Evolutionary conservation across 2,113 vertebrate genomes (phyloP).

Genomic region (Hyla sarda): DNA sequence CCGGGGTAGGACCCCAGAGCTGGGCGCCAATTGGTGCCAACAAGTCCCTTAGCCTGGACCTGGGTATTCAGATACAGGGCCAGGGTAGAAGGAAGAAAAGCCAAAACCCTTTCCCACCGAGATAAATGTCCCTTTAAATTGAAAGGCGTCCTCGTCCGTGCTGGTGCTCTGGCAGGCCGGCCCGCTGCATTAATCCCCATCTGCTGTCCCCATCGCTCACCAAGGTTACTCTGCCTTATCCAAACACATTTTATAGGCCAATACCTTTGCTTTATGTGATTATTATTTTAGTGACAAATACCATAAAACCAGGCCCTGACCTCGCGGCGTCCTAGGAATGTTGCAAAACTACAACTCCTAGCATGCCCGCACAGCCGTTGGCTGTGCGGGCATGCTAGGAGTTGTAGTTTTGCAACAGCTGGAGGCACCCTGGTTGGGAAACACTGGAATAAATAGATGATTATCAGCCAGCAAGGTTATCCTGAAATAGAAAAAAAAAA

Average conservation of each 20-base stretch:
- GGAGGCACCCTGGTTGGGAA: too few species aligned
- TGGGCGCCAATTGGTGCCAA: background rate
- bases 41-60: background rate
- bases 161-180: background rate
- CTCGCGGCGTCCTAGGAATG: too few species aligned
- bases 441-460: too few species aligned
- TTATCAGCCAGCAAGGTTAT: too few species aligned
- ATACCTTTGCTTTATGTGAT: background rate
- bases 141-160: background rate
- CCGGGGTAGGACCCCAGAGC: too few species aligned
- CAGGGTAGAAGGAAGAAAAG: background rate
- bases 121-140: background rate
- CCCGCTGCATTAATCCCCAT: constrained; percentile 27
- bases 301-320: background rate
- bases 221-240: constrained; percentile 39
- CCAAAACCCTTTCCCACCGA: background rate
- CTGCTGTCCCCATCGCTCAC: constrained; percentile 33
- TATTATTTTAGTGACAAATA: background rate
- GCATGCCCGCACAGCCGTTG: too few species aligned
- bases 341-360: too few species aligned
- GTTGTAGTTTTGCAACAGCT: too few species aligned
- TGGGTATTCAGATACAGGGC: background rate
- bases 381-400: too few species aligned
- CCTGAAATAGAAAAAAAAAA: too few species aligned
- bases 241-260: constrained; percentile 22